These are phyloP conservation scores for Orgyia antiqua DNA, from an alignment of 2,888 invertebrate species.

Conservation along the genomic window DNA sequence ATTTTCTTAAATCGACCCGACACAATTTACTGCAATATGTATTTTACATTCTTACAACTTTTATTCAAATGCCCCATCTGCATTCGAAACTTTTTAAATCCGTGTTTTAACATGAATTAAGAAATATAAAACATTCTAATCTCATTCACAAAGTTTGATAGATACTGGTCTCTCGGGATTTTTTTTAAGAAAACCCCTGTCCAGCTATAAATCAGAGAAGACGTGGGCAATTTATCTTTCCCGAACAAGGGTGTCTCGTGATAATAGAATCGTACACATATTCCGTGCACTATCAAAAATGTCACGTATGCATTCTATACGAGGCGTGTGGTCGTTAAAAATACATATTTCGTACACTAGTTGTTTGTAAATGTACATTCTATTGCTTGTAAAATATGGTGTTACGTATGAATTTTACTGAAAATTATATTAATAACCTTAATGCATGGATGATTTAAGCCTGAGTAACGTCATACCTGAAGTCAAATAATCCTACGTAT, in stretches of 20 bases:
- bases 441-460: no score
- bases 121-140: slow-evolving; percentile 27
- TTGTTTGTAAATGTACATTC: slow-evolving; percentile 10
- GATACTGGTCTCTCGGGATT: slow-evolving; percentile 27
- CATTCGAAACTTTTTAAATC: slow-evolving; percentile 15
- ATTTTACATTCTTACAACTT: neutral
- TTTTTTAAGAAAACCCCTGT: slow-evolving; percentile 31
- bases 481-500: no score
- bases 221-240: slow-evolving; percentile 45
- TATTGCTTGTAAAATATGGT: slow-evolving; percentile 8
- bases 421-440: slow-evolving; percentile 10
- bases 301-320: slow-evolving; percentile 8
- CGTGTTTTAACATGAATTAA: slow-evolving; percentile 17
- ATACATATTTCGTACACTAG: slow-evolving; percentile 21
- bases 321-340: slow-evolving; percentile 18
- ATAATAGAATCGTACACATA: slow-evolving; percentile 12
- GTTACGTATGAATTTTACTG: slow-evolving; percentile 1
- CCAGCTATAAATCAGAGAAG: slow-evolving; percentile 47
- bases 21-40: neutral
- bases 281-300: slow-evolving; percentile 15
- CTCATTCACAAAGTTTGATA: slow-evolving; percentile 40
- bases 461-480: no score
- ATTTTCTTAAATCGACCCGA: neutral
- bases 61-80: slow-evolving; percentile 14
- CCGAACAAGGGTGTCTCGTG: slow-evolving; percentile 22